Percentiles rank a stretch among this genome's conserved stretches.
Evolutionary conservation across 2,888 invertebrate species (phyloP).

Genomic region (Andrena hattorfiana): DNA sequence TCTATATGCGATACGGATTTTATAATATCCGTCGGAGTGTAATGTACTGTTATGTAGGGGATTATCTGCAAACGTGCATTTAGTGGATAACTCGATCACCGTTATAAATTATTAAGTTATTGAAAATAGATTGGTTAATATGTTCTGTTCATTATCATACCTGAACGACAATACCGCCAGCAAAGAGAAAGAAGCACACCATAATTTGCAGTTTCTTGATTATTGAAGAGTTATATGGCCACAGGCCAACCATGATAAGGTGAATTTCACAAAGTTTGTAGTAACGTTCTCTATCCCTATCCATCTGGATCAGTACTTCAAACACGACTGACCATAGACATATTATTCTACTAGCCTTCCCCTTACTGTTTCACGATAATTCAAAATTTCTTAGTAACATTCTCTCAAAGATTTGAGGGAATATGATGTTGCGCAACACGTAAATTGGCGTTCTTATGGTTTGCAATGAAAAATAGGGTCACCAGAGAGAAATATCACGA

Average conservation of each 20-base stretch:
- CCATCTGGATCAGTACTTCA: conserved; percentile 1
- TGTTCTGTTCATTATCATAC: background rate
- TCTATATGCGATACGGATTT: background rate
- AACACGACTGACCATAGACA: background rate
- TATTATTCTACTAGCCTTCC: no score
- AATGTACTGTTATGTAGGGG: background rate
- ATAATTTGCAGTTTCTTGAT: background rate
- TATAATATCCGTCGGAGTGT: background rate
- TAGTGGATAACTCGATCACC: background rate
- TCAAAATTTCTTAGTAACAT: background rate
- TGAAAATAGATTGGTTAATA: background rate
- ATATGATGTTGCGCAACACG: no score
- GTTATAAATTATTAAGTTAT: background rate
- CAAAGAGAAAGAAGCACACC: background rate
- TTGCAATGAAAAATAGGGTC: no score
- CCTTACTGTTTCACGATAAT: no score
- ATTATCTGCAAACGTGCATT: background rate
- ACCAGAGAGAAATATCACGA: no score
- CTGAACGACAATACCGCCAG: background rate
- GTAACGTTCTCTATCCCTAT: background rate
- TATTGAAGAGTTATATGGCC: conserved; percentile 17
- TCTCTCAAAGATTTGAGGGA: no score
- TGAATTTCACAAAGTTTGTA: background rate
- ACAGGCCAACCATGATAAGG: conserved; percentile 4
- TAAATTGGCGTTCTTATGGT: no score